Evolutionary conservation across 2,113 vertebrate species (phyloP), one percentile per base, ranked within the genome.

Genomic region (Oryzias woworae): DNA sequence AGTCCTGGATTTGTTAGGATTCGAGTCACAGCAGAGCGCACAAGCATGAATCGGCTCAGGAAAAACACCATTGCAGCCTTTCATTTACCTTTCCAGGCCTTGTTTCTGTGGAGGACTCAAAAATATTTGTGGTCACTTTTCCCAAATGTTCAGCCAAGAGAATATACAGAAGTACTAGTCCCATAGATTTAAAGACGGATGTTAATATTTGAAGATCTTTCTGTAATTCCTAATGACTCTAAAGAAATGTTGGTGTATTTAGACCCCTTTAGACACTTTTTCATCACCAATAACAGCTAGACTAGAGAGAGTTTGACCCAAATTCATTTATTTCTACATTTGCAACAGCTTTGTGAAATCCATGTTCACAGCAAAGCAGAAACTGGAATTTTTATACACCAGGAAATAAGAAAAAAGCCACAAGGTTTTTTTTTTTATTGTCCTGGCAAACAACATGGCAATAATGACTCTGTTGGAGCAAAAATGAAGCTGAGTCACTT

Each of bases 241-340:
- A 12, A 36, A 3, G 36, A 36, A 36, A 36, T 12, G 12, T 10
- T 52, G 15, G 15, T 53, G 51, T 26, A 18, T 10, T 56, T 47
- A 58, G 36, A 61, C n/a, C 57, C 28, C 41, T 26, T 2, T 46
- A 62, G 73, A 14, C 4, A 16, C 16, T 28, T 28, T 28, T 52
- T 13, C 20, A 24, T 51, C 54, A 51, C 50, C 14, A 62, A 20
- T 41, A 36, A 24, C 0, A 53, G 66, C 69, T 59, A 5, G 18
- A 58, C n/a, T 14, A 51, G 57, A 73, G 15, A 20, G 44, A 58
- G 55, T 59, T 45, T 26, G 22, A n/a, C 7, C 24, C 50, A 15
- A 23, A 8, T 28, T 8, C 7, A 48, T 18, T 48, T 48, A 18
- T 14, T 52, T 24, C 24, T 26, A 7, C 28, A 2, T 28, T 52